A percentile compares a stretch with the other conserved stretches of the same genome.
Conservation (phyloP, 2,888 invertebrate species). For the Phaedon cochleariae region DNA sequence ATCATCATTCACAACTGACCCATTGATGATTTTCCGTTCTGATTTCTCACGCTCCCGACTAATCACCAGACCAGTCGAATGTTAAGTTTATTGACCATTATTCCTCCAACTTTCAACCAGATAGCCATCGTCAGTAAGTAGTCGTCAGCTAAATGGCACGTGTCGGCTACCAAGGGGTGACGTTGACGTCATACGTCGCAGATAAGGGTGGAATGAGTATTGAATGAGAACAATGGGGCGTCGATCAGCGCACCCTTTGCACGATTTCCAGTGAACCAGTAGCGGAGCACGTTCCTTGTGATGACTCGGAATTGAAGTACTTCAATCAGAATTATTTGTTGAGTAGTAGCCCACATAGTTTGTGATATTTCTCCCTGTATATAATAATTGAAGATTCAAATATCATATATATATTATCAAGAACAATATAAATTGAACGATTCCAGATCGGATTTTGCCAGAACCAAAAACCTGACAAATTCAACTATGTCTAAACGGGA, state of each 20-base stretch:
- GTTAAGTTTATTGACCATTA: not conserved
- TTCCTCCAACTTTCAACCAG: not conserved
- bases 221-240: constrained; percentile 35
- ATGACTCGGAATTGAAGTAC: too few species aligned
- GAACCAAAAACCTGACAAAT: too few species aligned
- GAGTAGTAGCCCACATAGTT: too few species aligned
- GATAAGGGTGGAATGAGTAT: constrained; percentile 42
- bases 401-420: too few species aligned
- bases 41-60: not conserved
- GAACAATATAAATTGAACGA: too few species aligned
- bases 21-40: not conserved
- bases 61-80: not conserved
- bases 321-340: too few species aligned
- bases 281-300: not conserved
- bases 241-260: constrained; percentile 40
- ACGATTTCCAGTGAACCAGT: constrained; percentile 25
- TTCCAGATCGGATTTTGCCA: too few species aligned
- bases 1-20: constrained; percentile 32
- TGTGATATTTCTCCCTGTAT: too few species aligned
- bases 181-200: not conserved
- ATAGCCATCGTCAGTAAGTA: not conserved
- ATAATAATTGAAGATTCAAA: too few species aligned
- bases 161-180: not conserved
- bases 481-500: too few species aligned
- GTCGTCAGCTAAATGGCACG: not conserved